Percentiles rank a stretch among this genome's conserved stretches.
phyloP scores from a whole-genome alignment of 2,797 vertebrate genomes.

The Phylloscopus collybita region DNA sequence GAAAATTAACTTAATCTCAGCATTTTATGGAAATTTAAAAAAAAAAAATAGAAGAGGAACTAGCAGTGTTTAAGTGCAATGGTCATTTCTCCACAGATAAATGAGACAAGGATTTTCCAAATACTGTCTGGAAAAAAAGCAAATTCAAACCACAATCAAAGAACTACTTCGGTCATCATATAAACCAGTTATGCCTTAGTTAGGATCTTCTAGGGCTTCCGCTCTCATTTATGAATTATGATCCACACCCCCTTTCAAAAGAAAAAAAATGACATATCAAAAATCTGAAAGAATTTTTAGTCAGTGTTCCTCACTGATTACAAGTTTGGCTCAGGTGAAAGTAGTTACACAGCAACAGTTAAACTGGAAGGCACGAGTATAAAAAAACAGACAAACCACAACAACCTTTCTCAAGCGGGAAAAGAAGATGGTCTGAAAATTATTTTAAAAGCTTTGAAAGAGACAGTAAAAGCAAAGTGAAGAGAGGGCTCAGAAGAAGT shows the following conservation, averaged over 20 bases:
- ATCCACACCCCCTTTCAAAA: accelerated
- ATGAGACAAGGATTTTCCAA: background rate
- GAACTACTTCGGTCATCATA: background rate
- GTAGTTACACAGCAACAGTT: background rate
- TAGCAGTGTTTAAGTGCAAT: background rate
- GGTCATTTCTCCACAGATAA: background rate
- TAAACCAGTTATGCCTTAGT: background rate
- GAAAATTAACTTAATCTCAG: background rate
- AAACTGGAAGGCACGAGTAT: background rate
- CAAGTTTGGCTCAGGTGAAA: background rate
- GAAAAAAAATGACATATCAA: background rate
- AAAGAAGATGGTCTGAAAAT: background rate
- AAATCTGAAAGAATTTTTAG: background rate
- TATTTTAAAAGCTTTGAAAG: background rate
- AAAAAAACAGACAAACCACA: background rate
- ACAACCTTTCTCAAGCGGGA: background rate
- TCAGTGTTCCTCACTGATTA: background rate
- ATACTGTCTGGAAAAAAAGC: background rate
- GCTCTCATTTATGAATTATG: background rate
- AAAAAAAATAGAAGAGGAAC: background rate
- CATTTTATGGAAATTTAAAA: background rate
- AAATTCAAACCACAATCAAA: background rate
- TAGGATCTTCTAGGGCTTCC: background rate
- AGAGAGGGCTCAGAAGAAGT: background rate
- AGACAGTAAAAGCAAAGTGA: background rate